phyloP scores from a whole-genome alignment of 2,888 invertebrate species.

The Mesochorus sp. region DNA sequence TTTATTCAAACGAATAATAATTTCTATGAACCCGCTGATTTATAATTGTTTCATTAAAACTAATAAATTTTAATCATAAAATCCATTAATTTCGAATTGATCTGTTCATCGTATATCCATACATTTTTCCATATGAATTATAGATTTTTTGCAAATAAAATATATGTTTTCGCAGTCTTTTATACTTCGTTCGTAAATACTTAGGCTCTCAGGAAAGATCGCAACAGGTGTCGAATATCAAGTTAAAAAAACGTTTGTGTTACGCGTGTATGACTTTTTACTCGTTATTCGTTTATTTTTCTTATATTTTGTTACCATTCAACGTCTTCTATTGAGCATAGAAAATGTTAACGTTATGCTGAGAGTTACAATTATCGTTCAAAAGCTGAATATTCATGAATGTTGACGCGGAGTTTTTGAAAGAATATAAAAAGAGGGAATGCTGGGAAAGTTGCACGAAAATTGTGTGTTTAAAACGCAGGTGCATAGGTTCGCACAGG shows the following conservation, averaged over 20 bases:
- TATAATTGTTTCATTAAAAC: no score
- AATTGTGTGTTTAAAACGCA: constrained; percentile 29
- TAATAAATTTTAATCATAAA: no score
- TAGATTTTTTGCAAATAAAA: no score
- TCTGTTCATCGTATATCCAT: no score
- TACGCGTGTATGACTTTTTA: constrained; percentile 3
- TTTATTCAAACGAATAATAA: no score
- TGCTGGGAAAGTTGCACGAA: not conserved
- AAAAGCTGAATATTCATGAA: constrained; percentile 11
- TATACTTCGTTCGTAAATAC: not conserved
- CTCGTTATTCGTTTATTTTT: not conserved
- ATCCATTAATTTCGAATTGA: no score
- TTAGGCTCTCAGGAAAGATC: not conserved
- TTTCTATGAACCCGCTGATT: no score
- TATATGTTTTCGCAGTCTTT: no score
- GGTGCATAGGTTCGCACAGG: constrained; percentile 60
- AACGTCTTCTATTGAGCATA: not conserved
- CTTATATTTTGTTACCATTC: not conserved
- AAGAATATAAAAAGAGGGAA: constrained; percentile 22
- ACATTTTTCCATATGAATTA: not conserved
- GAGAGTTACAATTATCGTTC: not conserved
- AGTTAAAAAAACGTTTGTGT: constrained; percentile 41
- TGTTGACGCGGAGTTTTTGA: constrained; percentile 34
- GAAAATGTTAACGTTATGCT: constrained; percentile 1
- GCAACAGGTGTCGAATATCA: constrained; percentile 58